Evolutionary conservation across 2,113 vertebrate genomes (phyloP), one percentile per base, ranked within the genome.

Genomic region (Eleginops maclovinus): DNA sequence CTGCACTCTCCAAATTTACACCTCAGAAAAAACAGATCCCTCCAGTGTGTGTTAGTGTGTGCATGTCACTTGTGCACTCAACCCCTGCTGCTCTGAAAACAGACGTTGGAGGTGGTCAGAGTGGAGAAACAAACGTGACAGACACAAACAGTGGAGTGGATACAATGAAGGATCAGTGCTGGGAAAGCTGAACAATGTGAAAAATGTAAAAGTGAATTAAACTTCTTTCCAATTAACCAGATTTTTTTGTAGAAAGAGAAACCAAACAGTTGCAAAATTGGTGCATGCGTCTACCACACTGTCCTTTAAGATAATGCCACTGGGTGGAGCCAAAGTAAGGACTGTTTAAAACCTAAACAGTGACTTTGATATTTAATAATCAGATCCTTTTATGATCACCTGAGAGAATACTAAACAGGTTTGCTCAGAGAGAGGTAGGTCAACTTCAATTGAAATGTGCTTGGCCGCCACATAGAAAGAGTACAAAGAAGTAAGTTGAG

Each of bases 71-170:
- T 71, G 43, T 75, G 74, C 71, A 47, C 75, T 59, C 67, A 72
- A 58, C 72, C 72, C 66, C 72, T 28, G 63, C 51, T 24, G 66
- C 63, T 87, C 64, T 75, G 82, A 82, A 85, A 85, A 90, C 83
- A 85, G 61, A 85, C 63, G 44, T 43, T 13, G 64, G 49, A 81
- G 75, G 76, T 56, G 75, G 84, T 66, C 49, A 40, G 55, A 17
- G 55, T n/a, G 36, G 64, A 62, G 82, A 84, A 85, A 82, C 82
- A 88, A 81, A 78, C 2, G 10, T 50, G 81, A 75, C 61, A 36
- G 40, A 69, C 21, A 24, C 55, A 69, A 76, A 79, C 82, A 82
- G 36, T 21, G 83, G 40, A 24, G 11, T 44, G 50, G 24, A 60
- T 50, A 74, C 68, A 73, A 69, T 72, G 56, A 72, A 58, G 15